Evolutionary conservation across 2,113 vertebrate genomes (phyloP).

Genomic region (Gallinago undulata): DNA sequence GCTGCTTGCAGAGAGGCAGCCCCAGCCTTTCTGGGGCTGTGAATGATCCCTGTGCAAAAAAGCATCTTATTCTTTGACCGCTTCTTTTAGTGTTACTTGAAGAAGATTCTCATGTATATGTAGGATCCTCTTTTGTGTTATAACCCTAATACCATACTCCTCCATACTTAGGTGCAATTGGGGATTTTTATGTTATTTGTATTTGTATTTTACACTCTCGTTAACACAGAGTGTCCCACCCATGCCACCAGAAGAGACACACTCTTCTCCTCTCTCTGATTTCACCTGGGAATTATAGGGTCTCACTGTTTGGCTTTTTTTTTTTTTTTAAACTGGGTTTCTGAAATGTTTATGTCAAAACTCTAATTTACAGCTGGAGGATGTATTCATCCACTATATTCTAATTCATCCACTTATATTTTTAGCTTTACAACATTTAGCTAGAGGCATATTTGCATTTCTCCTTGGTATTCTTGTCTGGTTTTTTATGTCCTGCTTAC

Average conservation of each 20-base stretch:
- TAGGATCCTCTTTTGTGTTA: not conserved
- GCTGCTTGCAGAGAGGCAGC: not conserved
- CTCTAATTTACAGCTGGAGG: not conserved
- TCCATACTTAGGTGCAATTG: not conserved
- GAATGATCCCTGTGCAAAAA: not conserved
- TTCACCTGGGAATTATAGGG: slow-evolving; percentile 36
- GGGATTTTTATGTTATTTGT: not conserved
- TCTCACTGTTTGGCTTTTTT: not conserved
- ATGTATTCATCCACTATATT: not conserved
- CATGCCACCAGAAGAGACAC: not conserved
- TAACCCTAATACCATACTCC: not conserved
- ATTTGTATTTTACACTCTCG: not conserved
- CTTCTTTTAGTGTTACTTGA: not conserved
- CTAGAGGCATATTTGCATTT: not conserved
- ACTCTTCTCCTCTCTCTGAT: not conserved
- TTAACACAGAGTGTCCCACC: not conserved
- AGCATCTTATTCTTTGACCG: not conserved
- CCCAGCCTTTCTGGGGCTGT: not conserved
- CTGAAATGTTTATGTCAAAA: slow-evolving; percentile 17
- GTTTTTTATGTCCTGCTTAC: not conserved
- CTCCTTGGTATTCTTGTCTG: not conserved
- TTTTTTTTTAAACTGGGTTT: not conserved
- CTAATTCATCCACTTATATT: not conserved
- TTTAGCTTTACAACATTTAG: not conserved
- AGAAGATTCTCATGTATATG: not conserved